These are phyloP conservation scores for Galerucella calmariensis DNA, from an alignment of 2,888 invertebrate species.

Conservation along the genomic window DNA sequence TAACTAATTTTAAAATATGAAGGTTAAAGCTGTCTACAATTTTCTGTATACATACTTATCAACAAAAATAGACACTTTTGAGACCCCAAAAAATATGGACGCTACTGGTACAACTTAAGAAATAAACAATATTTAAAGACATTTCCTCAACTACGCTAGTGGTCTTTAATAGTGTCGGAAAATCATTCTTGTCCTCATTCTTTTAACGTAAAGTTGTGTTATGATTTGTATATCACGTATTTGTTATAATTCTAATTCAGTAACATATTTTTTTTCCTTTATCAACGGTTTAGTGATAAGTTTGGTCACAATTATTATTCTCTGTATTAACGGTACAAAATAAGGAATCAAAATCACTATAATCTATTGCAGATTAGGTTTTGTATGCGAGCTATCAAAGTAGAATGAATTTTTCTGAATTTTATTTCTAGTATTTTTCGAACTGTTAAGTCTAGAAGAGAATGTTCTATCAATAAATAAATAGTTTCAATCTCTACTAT, in stretches of 20 bases:
- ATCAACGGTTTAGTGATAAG: conserved; percentile 6
- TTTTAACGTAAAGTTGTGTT: neutral
- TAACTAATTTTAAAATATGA: no score
- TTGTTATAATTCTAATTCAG: neutral
- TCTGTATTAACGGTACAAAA: neutral
- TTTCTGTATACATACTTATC: no score
- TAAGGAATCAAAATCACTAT: no score
- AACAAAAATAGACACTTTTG: no score
- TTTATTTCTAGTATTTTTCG: no score
- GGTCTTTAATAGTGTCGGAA: neutral
- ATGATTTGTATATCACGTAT: neutral
- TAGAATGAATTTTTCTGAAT: no score
- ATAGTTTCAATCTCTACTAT: no score
- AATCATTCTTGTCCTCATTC: conserved; percentile 12
- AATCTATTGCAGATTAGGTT: neutral
- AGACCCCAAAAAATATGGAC: no score
- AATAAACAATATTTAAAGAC: neutral
- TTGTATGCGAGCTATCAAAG: neutral
- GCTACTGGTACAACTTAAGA: neutral
- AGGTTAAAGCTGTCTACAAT: no score
- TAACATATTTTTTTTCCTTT: neutral
- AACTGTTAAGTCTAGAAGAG: no score
- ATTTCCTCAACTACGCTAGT: neutral
- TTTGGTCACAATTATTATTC: neutral
- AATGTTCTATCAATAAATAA: no score